phyloP scores from a whole-genome alignment of 2,888 invertebrate genomes.

The Myopa testacea region DNA sequence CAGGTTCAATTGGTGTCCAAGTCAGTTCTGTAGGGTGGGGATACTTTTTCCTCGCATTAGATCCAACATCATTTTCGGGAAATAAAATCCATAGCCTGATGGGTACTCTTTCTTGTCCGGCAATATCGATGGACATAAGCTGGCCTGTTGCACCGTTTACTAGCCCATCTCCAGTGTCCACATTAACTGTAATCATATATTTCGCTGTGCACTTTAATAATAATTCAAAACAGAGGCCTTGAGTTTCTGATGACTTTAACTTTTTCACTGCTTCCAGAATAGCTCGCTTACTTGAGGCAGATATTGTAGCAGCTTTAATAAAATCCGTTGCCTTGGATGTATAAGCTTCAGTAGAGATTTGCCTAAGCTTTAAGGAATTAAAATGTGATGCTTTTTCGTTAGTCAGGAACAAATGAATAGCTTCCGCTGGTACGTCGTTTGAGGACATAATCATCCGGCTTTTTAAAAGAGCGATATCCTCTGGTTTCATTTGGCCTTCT shows the following conservation, averaged over 20 bases:
- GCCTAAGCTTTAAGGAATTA: slow-evolving; percentile 24
- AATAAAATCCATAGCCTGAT: slow-evolving; percentile 7
- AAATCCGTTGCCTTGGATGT: slow-evolving; percentile 16
- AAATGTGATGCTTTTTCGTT: slow-evolving; percentile 15
- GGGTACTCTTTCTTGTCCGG: background rate
- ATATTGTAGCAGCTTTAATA: slow-evolving; percentile 1
- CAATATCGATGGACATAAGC: slow-evolving; percentile 5
- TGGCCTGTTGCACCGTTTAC: slow-evolving; percentile 30
- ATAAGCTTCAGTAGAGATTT: slow-evolving; percentile 26
- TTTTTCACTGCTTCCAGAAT: slow-evolving; percentile 23
- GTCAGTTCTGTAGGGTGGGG: background rate
- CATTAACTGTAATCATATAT: slow-evolving; percentile 42
- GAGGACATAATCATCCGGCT: slow-evolving; percentile 1
- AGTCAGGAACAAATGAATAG: slow-evolving; percentile 1
- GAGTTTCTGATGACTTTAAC: slow-evolving; percentile 24
- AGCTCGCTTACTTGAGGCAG: background rate
- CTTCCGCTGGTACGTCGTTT: background rate
- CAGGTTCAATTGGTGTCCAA: background rate
- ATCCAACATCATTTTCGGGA: background rate
- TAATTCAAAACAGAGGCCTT: slow-evolving; percentile 39
- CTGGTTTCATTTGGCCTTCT: slow-evolving; percentile 21
- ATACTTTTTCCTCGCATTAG: slow-evolving; percentile 13
- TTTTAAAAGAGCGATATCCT: slow-evolving; percentile 24
- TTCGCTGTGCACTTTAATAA: slow-evolving; percentile 44
- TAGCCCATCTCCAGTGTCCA: slow-evolving; percentile 11